Evolutionary conservation across 2,888 invertebrate genomes (phyloP), one percentile per base, ranked within the genome.

Genomic region (Agrochola litura): DNA sequence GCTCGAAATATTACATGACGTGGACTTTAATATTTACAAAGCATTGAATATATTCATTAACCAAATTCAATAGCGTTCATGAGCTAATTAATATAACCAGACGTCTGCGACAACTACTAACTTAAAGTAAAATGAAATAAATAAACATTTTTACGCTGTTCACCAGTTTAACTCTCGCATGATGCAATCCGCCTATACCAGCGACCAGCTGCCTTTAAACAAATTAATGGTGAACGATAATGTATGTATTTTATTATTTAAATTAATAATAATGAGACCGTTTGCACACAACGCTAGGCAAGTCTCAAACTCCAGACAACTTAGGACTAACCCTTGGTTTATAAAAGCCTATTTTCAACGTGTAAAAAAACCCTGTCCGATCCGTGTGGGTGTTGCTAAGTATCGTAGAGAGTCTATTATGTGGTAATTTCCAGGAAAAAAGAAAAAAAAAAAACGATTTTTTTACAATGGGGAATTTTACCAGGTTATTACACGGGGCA

Each of bases 171-270:
- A 71, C n/a, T 63, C 1, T 30, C 16, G 64, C 72, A 86, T 78
- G 73, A 81, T 88, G 88, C 71, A 84, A 78, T 75, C 86, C 79
- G 75, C 81, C 83, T 64, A 10, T 30, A 66, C 30, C 78, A 85
- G 86, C 87, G 16, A 61, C 61, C 25, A 87, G 87, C 87, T 87
- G 87, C 87, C 86, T 46, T 80, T 79, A 19, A 52, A 79, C 63
- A 77, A 79, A 56, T 19, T 76, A 77, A 65, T 75, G 58, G 58
- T 75, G 77, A 49, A 49, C 68, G 52, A 74, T 25, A 58, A 52
- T 52, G 4, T 54, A 19, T 58, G 75, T 75, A 76, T 63, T 67
- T 19, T 25, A 56, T 81, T 65, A 65, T 69, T 73, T 60, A 37
- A 37, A 84, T 72, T 14, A 76, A 54, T 25, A 60, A 54, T 25